Evolutionary conservation across 2,888 invertebrate species (phyloP).

Genomic region (Steinernema hermaphroditum): DNA sequence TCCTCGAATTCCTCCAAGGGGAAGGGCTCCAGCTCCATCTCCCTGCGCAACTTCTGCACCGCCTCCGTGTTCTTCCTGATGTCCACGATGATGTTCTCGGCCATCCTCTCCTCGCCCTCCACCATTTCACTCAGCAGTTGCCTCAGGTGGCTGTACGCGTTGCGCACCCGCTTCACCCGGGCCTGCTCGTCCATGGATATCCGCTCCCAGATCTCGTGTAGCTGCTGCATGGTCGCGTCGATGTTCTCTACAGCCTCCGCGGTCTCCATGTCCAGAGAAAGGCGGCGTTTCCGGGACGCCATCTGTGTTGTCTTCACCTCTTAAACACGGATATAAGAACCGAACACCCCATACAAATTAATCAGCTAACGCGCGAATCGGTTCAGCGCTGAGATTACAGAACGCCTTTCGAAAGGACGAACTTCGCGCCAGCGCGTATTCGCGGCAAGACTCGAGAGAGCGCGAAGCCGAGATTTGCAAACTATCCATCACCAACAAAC

Average conservation of each 20-base stretch:
- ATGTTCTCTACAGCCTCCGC: conserved; percentile 7
- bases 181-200: conserved; percentile 31
- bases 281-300: conserved; percentile 24
- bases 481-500: too few relatives aligned
- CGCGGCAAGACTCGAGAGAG: background rate
- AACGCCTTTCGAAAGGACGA: background rate
- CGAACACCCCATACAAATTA: too few relatives aligned
- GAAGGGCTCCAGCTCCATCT: conserved; percentile 9
- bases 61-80: conserved; percentile 23
- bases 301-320: too few relatives aligned
- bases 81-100: conserved; percentile 16
- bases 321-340: background rate
- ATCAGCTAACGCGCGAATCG: conserved; percentile 6
- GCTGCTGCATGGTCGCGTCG: conserved; percentile 25
- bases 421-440: background rate
- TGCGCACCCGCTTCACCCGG: conserved; percentile 31
- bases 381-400: too few relatives aligned
- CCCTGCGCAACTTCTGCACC: background rate
- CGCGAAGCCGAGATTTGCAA: background rate
- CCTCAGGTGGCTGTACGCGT: conserved; percentile 28
- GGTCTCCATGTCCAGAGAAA: conserved; percentile 35
- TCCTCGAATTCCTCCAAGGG: conserved; percentile 5
- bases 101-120: conserved; percentile 33
- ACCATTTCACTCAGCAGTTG: conserved; percentile 34
- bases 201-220: conserved; percentile 30